Percentiles rank a stretch among this genome's conserved stretches.
Conservation (phyloP, 2,888 invertebrate species). For the Lamellibrachia columna region DNA sequence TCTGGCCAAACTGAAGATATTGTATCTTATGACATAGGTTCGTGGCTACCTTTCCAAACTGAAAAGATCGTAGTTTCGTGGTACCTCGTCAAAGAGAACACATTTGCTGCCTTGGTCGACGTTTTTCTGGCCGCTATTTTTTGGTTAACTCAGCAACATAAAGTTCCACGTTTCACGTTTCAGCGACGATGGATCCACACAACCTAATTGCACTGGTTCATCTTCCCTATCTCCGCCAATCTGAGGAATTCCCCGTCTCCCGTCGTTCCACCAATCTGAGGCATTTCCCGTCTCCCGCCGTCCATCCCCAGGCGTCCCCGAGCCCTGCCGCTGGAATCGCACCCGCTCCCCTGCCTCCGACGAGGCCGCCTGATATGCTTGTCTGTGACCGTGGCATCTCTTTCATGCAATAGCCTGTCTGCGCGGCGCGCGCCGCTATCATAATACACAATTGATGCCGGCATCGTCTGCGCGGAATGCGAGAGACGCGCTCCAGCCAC, state of each 20-base stretch:
- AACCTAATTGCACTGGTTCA: no score
- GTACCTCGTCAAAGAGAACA: no score
- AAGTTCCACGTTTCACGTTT: no score
- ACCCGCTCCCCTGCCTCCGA: neutral
- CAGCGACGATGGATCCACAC: no score
- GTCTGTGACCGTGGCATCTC: neutral
- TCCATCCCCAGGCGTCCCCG: no score
- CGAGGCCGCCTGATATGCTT: neutral
- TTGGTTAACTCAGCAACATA: no score
- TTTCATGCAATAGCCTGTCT: neutral
- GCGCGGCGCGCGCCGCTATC: neutral
- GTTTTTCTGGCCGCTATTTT: no score
- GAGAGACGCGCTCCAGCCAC: neutral
- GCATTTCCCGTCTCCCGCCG: neutral
- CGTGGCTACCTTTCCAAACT: no score
- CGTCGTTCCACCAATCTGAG: neutral
- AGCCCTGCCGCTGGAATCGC: neutral
- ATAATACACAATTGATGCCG: constrained; percentile 6
- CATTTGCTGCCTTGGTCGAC: no score
- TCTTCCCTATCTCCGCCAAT: neutral
- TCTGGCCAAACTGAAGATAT: no score
- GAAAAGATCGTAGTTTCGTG: no score
- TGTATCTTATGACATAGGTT: no score
- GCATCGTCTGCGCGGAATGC: neutral
- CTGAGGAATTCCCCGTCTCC: neutral